Percentiles rank a stretch among this genome's conserved stretches.
Evolutionary conservation across 2,113 vertebrate genomes (phyloP).

Genomic region (Nestor notabilis): DNA sequence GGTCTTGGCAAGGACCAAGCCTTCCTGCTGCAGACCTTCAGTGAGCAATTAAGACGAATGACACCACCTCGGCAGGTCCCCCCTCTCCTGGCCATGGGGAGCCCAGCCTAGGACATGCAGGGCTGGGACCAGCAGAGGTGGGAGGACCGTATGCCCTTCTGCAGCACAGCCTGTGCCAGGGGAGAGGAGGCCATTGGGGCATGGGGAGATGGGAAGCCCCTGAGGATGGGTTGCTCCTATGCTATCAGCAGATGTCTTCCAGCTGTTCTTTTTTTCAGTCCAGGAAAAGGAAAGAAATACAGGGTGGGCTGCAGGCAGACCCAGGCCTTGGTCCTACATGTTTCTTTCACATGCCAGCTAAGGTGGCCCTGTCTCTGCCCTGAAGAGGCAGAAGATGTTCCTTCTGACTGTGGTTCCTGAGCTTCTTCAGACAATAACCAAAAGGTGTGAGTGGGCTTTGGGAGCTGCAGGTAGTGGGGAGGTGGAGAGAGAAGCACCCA

Average conservation of each 20-base stretch:
- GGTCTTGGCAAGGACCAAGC: rapidly evolving
- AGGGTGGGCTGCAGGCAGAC: not conserved
- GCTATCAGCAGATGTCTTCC: not conserved
- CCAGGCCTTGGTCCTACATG: rapidly evolving
- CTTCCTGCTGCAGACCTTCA: not conserved
- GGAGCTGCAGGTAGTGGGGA: not conserved
- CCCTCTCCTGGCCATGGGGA: not conserved
- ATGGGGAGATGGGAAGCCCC: not conserved
- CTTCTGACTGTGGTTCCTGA: not conserved
- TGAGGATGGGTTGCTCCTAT: not conserved
- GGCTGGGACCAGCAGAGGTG: not conserved
- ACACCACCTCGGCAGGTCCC: not conserved
- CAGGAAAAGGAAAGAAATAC: not conserved
- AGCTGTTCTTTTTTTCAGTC: not conserved
- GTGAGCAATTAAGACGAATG: not conserved
- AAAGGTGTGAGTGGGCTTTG: not conserved
- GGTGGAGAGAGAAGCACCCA: not conserved
- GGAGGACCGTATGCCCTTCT: not conserved
- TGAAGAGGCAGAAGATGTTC: not conserved
- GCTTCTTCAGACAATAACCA: not conserved
- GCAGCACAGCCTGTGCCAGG: rapidly evolving
- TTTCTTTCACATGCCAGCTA: not conserved
- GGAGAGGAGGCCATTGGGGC: not conserved
- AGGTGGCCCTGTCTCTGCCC: not conserved
- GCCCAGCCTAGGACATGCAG: not conserved